phyloP scores from a whole-genome alignment of 2,888 invertebrate genomes.

The Rhamnusium bicolor region DNA sequence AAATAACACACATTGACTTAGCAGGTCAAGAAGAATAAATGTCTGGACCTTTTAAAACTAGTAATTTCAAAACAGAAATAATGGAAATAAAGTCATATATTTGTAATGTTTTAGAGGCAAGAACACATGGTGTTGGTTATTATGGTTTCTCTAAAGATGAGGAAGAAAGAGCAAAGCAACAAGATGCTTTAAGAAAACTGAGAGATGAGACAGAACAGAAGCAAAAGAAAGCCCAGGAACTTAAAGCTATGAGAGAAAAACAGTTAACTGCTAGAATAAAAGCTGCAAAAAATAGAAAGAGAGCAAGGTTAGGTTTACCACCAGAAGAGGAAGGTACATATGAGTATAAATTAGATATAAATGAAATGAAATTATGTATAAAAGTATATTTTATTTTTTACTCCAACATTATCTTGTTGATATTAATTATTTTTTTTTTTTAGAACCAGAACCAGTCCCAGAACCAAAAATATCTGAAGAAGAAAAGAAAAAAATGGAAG shows the following conservation, averaged over 20 bases:
- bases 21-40: too few species aligned
- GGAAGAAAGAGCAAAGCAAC: slow-evolving; percentile 83
- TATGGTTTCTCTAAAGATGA: slow-evolving; percentile 93
- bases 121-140: slow-evolving; percentile 94
- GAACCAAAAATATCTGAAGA: slow-evolving; percentile 48
- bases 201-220: slow-evolving; percentile 81
- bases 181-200: slow-evolving; percentile 82
- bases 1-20: too few species aligned
- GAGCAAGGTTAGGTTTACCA: slow-evolving; percentile 82
- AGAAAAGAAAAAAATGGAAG: slow-evolving; percentile 50
- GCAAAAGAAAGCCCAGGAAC: slow-evolving; percentile 78
- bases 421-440: slow-evolving; percentile 31
- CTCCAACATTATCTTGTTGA: too few species aligned
- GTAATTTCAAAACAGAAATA: too few species aligned
- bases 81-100: too few species aligned
- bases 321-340: slow-evolving; percentile 75
- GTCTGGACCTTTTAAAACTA: too few species aligned
- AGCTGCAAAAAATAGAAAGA: slow-evolving; percentile 82
- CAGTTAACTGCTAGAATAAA: slow-evolving; percentile 80
- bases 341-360: neutral
- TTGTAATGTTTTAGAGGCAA: slow-evolving; percentile 79
- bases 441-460: slow-evolving; percentile 50
- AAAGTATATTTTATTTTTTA: neutral
- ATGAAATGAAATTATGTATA: neutral
- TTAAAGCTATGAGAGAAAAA: slow-evolving; percentile 77